phyloP scores from a whole-genome alignment of 2,113 vertebrate genomes.

The Neolamprologus caudopunctatus region DNA sequence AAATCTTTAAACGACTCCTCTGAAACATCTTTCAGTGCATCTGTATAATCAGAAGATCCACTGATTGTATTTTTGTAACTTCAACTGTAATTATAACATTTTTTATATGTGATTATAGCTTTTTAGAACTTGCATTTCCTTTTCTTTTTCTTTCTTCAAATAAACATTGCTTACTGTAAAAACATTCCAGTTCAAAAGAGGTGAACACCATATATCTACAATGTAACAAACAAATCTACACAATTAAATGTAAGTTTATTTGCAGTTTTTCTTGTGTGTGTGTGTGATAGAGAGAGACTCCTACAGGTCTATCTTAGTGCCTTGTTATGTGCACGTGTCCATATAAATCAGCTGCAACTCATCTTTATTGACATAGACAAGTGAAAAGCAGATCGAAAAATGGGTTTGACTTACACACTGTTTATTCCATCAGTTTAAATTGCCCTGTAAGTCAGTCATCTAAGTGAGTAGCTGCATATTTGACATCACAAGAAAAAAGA shows the following conservation, averaged over 20 bases:
- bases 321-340: not conserved
- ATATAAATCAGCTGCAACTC: not conserved
- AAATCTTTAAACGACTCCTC: not conserved
- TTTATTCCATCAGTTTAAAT: conserved; percentile 32
- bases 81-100: not conserved
- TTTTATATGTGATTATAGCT: not conserved
- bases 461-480: conserved; percentile 8
- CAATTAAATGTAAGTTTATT: not conserved
- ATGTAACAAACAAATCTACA: not conserved
- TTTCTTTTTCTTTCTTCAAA: not conserved
- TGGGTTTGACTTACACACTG: not conserved
- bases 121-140: not conserved
- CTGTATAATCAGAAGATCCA: conserved; percentile 9
- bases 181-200: not conserved
- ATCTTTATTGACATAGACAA: conserved; percentile 12
- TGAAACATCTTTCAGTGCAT: not conserved
- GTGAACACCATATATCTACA: not conserved
- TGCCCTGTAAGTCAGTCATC: conserved; percentile 1
- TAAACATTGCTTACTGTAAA: fast-evolving
- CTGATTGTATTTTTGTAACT: not conserved
- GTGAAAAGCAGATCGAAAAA: not conserved
- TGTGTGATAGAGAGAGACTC: fast-evolving
- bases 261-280: not conserved
- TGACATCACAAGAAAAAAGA: not conserved
- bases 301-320: not conserved